Conservation (phyloP, 2,797 vertebrate species). For the Gallinago stenura region DNA sequence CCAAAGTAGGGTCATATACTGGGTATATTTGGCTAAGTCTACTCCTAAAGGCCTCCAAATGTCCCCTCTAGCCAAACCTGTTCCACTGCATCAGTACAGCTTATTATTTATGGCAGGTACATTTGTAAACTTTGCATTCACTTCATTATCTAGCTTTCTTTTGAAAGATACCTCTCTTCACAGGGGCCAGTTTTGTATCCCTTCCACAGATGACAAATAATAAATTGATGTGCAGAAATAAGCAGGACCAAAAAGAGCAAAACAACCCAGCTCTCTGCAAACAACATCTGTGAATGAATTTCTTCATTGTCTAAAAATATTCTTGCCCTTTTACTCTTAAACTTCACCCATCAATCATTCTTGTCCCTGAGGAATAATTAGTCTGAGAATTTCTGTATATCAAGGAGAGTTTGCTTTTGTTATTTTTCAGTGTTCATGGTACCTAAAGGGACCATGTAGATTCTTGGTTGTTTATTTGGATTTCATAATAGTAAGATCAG, state of each 20-base stretch:
- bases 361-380: not conserved
- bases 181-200: not conserved
- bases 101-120: not conserved
- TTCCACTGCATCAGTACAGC: not conserved
- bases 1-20: not conserved
- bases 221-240: not conserved
- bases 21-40: not conserved
- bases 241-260: not conserved
- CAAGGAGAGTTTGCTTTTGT: not conserved
- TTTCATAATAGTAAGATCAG: not conserved
- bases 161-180: not conserved
- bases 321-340: slow-evolving; percentile 33
- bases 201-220: not conserved
- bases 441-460: not conserved
- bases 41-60: not conserved
- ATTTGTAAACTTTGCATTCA: not conserved
- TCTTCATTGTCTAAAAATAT: slow-evolving; percentile 39
- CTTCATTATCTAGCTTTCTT: not conserved
- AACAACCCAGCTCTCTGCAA: not conserved
- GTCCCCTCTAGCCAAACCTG: not conserved
- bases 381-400: not conserved
- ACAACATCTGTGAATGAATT: not conserved
- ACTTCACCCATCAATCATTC: slow-evolving; percentile 15
- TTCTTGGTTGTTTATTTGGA: not conserved
- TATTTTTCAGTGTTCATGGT: not conserved